phyloP scores from a whole-genome alignment of 2,113 vertebrate genomes.

The Parus major region DNA sequence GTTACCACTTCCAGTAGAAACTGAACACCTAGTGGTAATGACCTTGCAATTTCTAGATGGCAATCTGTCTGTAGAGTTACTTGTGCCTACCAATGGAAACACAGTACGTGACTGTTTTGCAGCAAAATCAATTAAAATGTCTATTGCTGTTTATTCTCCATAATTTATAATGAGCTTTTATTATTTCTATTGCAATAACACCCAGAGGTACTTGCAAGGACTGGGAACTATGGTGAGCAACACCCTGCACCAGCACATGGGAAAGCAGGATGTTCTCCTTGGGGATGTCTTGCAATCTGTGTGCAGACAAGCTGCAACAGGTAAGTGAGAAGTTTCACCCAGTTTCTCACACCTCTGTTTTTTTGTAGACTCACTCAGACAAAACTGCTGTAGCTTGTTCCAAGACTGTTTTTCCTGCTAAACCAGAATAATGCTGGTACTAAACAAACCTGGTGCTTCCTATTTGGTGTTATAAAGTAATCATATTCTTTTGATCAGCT shows the following conservation, averaged over 20 bases:
- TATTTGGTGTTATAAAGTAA: not conserved
- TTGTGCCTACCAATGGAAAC: not conserved
- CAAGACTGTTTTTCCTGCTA: constrained; percentile 15
- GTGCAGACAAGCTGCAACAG: constrained; percentile 18
- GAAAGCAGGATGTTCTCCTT: not conserved
- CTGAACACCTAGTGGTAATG: not conserved
- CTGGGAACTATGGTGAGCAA: not conserved
- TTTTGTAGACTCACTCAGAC: not conserved
- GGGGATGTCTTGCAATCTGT: not conserved
- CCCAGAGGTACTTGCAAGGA: not conserved
- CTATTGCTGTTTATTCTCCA: not conserved
- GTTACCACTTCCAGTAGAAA: not conserved
- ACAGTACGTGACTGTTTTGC: not conserved
- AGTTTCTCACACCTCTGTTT: not conserved
- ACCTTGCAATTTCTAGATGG: not conserved
- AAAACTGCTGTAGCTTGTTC: not conserved
- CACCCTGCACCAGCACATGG: not conserved
- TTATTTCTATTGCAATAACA: not conserved
- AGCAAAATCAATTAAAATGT: not conserved
- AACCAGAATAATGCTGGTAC: not conserved
- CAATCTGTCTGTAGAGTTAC: not conserved
- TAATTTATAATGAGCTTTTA: not conserved
- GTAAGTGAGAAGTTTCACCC: not conserved
- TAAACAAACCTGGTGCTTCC: not conserved
- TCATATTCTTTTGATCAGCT: not conserved